These are phyloP conservation scores for Neuroterus valhalla DNA, from an alignment of 1,140 invertebrate species.

Conservation along the genomic window DNA sequence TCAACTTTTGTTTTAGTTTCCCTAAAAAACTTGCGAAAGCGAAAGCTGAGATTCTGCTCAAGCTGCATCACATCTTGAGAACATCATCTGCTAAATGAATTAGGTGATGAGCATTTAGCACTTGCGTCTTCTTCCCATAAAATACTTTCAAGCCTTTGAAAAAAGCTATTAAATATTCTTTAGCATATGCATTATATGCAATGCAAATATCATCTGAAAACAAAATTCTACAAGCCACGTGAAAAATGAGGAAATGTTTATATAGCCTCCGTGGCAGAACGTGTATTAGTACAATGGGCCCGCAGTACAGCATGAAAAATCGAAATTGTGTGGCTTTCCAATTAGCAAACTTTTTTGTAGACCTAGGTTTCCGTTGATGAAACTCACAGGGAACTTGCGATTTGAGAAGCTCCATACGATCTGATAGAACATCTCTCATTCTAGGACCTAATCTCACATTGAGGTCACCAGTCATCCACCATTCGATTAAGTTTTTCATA, in stretches of 20 bases:
- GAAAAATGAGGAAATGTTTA: neutral
- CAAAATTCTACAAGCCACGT: neutral
- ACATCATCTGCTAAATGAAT: slow-evolving; percentile 9
- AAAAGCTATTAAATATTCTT: neutral
- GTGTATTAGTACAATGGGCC: neutral
- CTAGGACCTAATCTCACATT: no score
- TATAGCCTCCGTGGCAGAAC: neutral
- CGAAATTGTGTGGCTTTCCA: neutral
- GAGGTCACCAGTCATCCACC: no score
- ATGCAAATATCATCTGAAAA: neutral
- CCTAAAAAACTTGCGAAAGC: neutral
- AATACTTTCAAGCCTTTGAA: neutral
- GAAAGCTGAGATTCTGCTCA: neutral
- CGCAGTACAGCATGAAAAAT: neutral
- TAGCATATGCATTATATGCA: neutral
- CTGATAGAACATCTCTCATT: no score
- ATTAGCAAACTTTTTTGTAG: neutral
- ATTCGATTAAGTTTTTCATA: no score
- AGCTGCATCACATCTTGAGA: neutral
- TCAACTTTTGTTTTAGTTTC: neutral
- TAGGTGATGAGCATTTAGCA: neutral
- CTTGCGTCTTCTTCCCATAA: neutral
- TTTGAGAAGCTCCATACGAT: no score
- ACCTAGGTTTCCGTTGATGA: neutral
- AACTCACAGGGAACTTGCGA: no score